Conservation (phyloP, 2,113 vertebrate genomes). For the Albula goreensis region DNA sequence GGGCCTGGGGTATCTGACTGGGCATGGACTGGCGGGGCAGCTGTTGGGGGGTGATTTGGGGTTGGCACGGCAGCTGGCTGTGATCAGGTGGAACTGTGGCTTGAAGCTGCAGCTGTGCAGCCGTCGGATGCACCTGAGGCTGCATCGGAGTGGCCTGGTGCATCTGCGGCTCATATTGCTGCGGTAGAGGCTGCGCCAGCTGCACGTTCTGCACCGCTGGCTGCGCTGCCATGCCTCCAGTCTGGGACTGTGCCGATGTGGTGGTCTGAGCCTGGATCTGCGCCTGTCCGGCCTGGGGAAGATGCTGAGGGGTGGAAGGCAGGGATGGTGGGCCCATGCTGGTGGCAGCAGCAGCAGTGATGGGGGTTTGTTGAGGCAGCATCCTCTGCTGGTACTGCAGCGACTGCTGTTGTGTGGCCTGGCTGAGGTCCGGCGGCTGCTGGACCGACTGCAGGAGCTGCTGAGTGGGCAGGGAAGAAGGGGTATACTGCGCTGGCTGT, state of each 20-base stretch:
- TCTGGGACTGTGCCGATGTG: conserved; percentile 49
- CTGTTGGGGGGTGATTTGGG: conserved; percentile 45
- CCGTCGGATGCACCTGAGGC: conserved; percentile 35
- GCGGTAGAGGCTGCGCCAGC: conserved; percentile 44
- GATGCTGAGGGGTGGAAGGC: conserved; percentile 41
- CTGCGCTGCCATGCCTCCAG: conserved; percentile 37
- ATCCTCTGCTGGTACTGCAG: conserved; percentile 59
- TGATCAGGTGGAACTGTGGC: conserved; percentile 48
- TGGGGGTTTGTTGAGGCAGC: conserved; percentile 48
- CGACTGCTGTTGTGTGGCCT: conserved; percentile 52
- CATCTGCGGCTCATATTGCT: conserved; percentile 60
- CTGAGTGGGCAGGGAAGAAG: conserved; percentile 32
- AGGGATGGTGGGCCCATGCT: conserved; percentile 42
- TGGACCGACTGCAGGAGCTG: conserved; percentile 50
- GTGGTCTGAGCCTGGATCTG: conserved; percentile 49
- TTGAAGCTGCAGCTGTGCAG: conserved; percentile 38
- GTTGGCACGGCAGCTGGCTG: conserved; percentile 47
- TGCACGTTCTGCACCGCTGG: conserved; percentile 49
- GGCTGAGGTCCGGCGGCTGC: conserved; percentile 51
- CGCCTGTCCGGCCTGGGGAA: conserved; percentile 49
- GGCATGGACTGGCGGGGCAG: conserved; percentile 38
- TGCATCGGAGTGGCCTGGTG: conserved; percentile 51
- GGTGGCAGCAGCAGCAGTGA: conserved; percentile 39
- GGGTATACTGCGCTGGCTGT: conserved; percentile 25
- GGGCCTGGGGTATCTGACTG: conserved; percentile 47